Evolutionary conservation across 2,888 invertebrate species (phyloP).

Genomic region (Mimas tiliae): DNA sequence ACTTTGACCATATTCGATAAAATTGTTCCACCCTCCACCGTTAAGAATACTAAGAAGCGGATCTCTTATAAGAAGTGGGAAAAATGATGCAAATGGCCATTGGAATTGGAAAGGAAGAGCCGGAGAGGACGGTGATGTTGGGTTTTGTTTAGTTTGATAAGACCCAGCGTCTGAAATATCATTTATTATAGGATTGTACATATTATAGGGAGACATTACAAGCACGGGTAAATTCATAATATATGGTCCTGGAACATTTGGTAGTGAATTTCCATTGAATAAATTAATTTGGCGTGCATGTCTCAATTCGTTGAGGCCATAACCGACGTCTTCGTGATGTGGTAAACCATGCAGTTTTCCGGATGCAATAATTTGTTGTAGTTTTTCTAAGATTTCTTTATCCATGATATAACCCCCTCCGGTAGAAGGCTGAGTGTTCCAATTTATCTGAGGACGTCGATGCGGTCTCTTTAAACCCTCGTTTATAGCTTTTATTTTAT

Average conservation of each 20-base stretch:
- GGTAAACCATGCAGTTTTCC: slow-evolving; percentile 57
- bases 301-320: slow-evolving; percentile 46
- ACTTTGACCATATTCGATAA: slow-evolving; percentile 85
- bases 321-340: slow-evolving; percentile 48
- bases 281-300: slow-evolving; percentile 48
- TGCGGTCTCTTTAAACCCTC: slow-evolving; percentile 68
- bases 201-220: slow-evolving; percentile 53
- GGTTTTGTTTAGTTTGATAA: slow-evolving; percentile 59
- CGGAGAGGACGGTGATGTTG: slow-evolving; percentile 46
- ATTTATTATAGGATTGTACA: slow-evolving; percentile 38
- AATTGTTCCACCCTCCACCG: slow-evolving; percentile 80
- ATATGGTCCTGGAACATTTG: slow-evolving; percentile 54
- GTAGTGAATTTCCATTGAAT: slow-evolving; percentile 39
- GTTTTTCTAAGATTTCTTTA: slow-evolving; percentile 66
- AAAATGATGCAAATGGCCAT: slow-evolving; percentile 82
- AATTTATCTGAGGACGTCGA: slow-evolving; percentile 55
- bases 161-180: slow-evolving; percentile 32
- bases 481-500: slow-evolving; percentile 84
- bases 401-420: slow-evolving; percentile 60
- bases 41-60: slow-evolving; percentile 79
- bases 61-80: slow-evolving; percentile 85
- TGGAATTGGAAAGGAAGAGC: slow-evolving; percentile 52
- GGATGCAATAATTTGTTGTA: slow-evolving; percentile 69
- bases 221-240: slow-evolving; percentile 65
- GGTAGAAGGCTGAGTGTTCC: slow-evolving; percentile 55